Percentiles rank a stretch among this genome's conserved stretches.
Conservation (phyloP, 37 sponge, comb jelly and placozoan genomes). For the Axinella damicornis region DNA sequence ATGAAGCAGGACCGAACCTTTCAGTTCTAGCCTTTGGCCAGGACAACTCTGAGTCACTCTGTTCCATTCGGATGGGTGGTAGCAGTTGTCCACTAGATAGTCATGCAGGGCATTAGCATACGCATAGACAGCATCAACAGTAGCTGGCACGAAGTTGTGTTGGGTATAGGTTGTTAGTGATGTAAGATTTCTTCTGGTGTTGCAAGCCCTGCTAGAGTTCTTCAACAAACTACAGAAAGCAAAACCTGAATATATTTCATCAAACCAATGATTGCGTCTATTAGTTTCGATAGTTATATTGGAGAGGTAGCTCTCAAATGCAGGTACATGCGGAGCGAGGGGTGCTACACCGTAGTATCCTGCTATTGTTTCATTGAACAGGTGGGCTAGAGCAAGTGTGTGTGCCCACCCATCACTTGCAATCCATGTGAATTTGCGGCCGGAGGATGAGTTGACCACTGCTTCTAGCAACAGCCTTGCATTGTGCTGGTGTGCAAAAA, state of each 20-base stretch:
- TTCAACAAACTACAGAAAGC: neutral
- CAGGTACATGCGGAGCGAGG: neutral
- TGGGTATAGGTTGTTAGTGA: conserved; percentile 10
- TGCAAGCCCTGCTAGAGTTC: neutral
- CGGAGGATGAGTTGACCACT: neutral
- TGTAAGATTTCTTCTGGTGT: neutral
- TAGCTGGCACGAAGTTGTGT: conserved; percentile 55
- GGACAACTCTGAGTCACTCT: conserved; percentile 13
- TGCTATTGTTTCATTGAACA: conserved; percentile 31
- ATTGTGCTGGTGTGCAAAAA: conserved; percentile 9
- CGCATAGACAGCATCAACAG: conserved; percentile 77
- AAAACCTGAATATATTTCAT: conserved; percentile 35
- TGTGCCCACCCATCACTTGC: conserved; percentile 82
- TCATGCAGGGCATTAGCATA: conserved; percentile 64
- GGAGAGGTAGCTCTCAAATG: conserved; percentile 58
- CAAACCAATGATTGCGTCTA: conserved; percentile 55
- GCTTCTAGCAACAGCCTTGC: neutral
- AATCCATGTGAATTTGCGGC: conserved; percentile 55
- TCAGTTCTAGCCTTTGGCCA: conserved; percentile 11
- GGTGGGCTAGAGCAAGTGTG: neutral
- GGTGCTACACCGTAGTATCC: conserved; percentile 64
- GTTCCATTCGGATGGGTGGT: conserved; percentile 2
- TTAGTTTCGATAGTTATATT: conserved; percentile 43
- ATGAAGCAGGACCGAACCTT: conserved; percentile 11
- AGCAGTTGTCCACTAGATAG: conserved; percentile 62